These are phyloP conservation scores for Micromys minutus DNA, from an alignment of 2,113 vertebrate genomes.

Conservation along the genomic window DNA sequence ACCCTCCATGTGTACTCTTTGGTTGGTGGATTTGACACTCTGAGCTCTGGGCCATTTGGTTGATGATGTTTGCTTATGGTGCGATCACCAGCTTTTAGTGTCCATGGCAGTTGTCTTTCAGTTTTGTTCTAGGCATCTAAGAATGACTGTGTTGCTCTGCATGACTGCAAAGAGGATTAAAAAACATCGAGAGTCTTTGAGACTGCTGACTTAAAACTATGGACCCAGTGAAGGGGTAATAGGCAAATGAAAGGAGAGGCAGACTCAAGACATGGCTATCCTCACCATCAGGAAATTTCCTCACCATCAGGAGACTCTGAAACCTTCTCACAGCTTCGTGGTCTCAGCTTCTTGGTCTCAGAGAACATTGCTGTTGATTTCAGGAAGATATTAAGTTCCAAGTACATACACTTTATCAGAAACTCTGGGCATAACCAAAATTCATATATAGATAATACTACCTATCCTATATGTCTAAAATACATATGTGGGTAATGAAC, in stretches of 20 bases:
- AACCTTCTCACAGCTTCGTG: background rate
- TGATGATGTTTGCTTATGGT: background rate
- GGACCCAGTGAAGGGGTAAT: background rate
- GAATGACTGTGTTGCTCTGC: background rate
- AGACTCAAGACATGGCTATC: background rate
- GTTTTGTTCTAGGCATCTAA: background rate
- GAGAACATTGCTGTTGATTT: background rate
- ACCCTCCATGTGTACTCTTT: too few species aligned
- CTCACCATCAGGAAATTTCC: too few species aligned
- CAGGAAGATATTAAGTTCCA: background rate
- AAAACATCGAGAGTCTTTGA: background rate
- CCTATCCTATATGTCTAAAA: background rate
- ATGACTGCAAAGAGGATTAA: background rate
- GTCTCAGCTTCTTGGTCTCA: background rate
- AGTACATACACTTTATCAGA: background rate
- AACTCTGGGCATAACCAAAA: constrained; percentile 5
- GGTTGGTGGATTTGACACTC: too few species aligned
- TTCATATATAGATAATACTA: background rate
- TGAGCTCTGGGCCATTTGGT: too few species aligned
- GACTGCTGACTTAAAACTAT: background rate
- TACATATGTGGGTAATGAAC: background rate
- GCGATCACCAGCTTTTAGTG: background rate
- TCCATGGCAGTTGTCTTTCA: background rate
- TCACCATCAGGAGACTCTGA: background rate
- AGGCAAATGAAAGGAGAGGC: background rate